These are phyloP conservation scores for Trichoplusia ni DNA, from an alignment of 1,140 invertebrate species.

Conservation along the genomic window DNA sequence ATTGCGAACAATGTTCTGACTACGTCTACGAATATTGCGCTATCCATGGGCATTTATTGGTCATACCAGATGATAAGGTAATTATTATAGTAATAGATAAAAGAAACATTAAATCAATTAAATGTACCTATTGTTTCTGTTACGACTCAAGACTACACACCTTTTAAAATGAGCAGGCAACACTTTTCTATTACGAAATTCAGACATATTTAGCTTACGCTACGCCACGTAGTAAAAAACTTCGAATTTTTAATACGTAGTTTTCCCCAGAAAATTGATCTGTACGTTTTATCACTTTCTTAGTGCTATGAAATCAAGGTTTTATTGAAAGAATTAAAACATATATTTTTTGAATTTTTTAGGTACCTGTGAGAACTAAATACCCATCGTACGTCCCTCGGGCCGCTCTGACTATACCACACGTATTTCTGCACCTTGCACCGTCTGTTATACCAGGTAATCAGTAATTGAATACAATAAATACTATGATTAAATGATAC, in stretches of 20 bases:
- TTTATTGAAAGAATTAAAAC: too few relatives aligned
- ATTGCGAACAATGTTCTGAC: conserved; percentile 56
- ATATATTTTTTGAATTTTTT: not conserved
- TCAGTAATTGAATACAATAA: not conserved
- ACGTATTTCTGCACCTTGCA: conserved; percentile 57
- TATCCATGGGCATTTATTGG: conserved; percentile 13
- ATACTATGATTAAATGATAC: not conserved
- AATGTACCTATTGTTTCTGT: not conserved
- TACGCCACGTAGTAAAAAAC: too few relatives aligned
- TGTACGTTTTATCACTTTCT: too few relatives aligned
- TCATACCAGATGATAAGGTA: conserved; percentile 27
- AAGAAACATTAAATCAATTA: too few relatives aligned
- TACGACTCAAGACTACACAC: too few relatives aligned
- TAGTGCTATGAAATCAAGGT: too few relatives aligned
- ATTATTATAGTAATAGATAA: too few relatives aligned
- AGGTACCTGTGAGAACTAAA: conserved; percentile 48
- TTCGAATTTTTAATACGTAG: too few relatives aligned
- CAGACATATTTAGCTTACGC: too few relatives aligned
- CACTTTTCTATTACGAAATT: too few relatives aligned
- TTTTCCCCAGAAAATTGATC: too few relatives aligned
- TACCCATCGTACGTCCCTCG: conserved; percentile 52
- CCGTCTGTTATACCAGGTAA: conserved; percentile 65
- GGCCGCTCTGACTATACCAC: conserved; percentile 63
- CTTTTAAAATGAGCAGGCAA: too few relatives aligned
- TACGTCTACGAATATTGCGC: conserved; percentile 33